These are phyloP conservation scores for Pseudorectes ferrugineus DNA, from an alignment of 2,113 vertebrate species.

Conservation along the genomic window DNA sequence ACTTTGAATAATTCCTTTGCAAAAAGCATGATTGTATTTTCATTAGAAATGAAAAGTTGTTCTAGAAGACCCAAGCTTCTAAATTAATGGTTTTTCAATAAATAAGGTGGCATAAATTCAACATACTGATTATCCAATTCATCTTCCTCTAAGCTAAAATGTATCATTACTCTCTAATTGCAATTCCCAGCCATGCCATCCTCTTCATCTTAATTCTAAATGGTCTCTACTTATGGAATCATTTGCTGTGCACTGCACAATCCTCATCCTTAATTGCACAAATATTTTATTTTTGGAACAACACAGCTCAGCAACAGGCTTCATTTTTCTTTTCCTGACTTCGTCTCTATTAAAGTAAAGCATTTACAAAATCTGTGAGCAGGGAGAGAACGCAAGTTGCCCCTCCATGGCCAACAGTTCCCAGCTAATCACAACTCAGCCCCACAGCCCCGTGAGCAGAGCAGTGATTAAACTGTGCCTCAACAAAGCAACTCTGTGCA, in stretches of 20 bases:
- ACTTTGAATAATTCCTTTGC: neutral
- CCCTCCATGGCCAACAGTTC: neutral
- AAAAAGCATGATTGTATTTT: neutral
- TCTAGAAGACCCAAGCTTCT: neutral
- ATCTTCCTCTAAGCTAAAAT: neutral
- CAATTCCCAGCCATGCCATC: neutral
- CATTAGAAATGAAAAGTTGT: neutral
- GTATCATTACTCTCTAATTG: neutral
- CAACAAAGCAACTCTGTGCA: constrained; percentile 38
- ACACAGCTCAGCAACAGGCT: neutral
- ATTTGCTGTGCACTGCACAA: neutral
- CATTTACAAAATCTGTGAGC: neutral
- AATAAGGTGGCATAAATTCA: neutral
- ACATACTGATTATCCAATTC: neutral
- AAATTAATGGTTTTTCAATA: neutral
- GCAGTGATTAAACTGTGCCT: neutral
- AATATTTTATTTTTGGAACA: constrained; percentile 32
- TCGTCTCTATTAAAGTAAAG: neutral
- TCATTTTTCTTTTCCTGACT: neutral
- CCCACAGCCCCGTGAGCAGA: neutral
- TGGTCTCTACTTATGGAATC: neutral
- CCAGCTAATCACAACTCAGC: neutral
- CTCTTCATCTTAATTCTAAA: constrained; percentile 13
- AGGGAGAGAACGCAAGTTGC: neutral
- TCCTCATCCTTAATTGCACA: neutral